Base-by-base conservation (phyloP, 1,140 invertebrate genomes). In the Euura lappo region DNA sequence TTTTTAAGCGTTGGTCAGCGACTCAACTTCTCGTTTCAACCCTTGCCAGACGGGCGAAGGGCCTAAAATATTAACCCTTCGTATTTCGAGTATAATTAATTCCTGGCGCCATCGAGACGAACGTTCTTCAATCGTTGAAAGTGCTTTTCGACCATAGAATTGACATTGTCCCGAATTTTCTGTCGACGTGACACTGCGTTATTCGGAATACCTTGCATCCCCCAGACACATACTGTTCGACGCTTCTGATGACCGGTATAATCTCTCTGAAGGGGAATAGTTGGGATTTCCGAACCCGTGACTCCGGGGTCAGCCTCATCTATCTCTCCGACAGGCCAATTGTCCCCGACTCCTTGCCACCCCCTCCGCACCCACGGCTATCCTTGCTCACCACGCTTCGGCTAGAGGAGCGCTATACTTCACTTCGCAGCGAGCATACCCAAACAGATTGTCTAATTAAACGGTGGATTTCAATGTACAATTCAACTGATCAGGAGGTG, bases 311-410 rank as follows among this genome's bases (percentile, higher is more conserved):
- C 51, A 60, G 51, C 51, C 51, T 60, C 51, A 60, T 60, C 51
- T 60, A 6, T 60, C 51, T 60, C 51, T 60, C 51, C 51, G 51
- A 60, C 51, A 60, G 51, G 51, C 51, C 51, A 60, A 60, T 60
- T 60, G 51, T 60, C 51, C 6, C 51, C 51, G 51, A 60, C 51
- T 60, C 51, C 51, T 60, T 60, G 51, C 51, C 2, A 60, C 6
- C 51, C 51, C 28, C 28, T 28, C 28, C 28, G 28, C 28, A 28
- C 0, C 28, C 28, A 28, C 28, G 28, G 28, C 28, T 28, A 28
- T 28, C 28, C 28, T 28, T 28, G 51, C 13, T n/a, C 6, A n/a
- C 51, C 51, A 60, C 51, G 51, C 51, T n/a, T 60, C 13, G 51
- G 8, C 51, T n/a, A 60, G 3, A 60, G 51, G 51, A 60, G 51